These are phyloP conservation scores for Archocentrus centrarchus DNA, from an alignment of 2,113 vertebrate genomes.

Conservation along the genomic window DNA sequence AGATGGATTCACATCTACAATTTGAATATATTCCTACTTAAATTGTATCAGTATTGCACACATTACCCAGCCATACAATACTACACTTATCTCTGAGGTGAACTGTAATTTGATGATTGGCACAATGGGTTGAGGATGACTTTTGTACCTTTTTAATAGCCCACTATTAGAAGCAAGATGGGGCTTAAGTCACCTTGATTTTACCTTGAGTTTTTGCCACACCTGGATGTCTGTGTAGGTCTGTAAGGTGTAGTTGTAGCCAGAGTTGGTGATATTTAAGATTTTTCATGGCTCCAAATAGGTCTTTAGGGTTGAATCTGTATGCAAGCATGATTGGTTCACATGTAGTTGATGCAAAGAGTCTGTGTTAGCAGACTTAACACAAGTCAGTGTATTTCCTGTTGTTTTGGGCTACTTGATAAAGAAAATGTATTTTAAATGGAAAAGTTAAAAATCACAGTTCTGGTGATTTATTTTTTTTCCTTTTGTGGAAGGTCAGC, in stretches of 20 bases:
- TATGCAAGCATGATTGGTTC: neutral
- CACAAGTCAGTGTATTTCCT: neutral
- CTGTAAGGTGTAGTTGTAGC: neutral
- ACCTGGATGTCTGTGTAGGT: neutral
- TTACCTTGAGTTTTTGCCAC: neutral
- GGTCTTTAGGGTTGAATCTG: neutral
- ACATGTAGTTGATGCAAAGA: neutral
- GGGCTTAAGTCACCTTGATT: neutral
- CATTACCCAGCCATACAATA: neutral
- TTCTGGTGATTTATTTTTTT: neutral
- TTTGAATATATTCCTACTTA: neutral
- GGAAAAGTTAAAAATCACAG: neutral
- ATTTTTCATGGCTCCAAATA: neutral
- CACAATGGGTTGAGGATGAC: too few relatives aligned
- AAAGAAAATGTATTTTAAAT: neutral
- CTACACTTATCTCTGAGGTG: neutral
- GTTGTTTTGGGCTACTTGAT: neutral
- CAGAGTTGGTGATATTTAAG: neutral
- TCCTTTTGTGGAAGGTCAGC: neutral
- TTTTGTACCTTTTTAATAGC: neutral
- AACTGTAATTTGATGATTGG: neutral
- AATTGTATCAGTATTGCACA: neutral
- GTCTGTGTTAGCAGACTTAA: neutral
- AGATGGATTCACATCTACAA: neutral
- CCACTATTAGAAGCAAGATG: neutral